Evolutionary conservation across 2,888 invertebrate species (phyloP), one percentile per base, ranked within the genome.

Genomic region (Molorchus minor): DNA sequence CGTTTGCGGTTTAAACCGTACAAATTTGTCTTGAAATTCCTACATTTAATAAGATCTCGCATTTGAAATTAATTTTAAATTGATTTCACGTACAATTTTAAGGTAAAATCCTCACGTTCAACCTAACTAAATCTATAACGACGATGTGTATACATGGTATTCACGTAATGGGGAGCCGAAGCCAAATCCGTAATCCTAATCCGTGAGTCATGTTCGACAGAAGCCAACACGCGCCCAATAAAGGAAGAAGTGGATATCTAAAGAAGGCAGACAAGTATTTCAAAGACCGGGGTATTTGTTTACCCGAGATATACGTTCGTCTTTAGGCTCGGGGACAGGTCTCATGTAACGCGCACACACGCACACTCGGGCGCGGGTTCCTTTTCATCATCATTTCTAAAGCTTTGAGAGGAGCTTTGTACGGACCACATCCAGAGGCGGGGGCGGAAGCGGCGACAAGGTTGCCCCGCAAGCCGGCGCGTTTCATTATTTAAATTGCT

Each of bases 221-320:
- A 46, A 58, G 53, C 46, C 58, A 53, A 53, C 15, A 53, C 15
- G 30, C 25, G 44, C 13, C 30, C 44, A 20, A 57, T 35, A 46
- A 44, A 46, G 41, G 35, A 58, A 51, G 44, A 44, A 54, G 44
- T 53, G 51, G 29, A 55, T 59, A 53, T 60, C 62, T 57, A 64
- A 66, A 64, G 64, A 56, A 60, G 52, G 60, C 36, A 55, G 45
- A 56, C 47, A 56, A 58, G 59, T 58, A 61, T 61, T 59, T 63
- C 67, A 67, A 65, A 65, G 67, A 61, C 64, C 53, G 56, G 64
- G 53, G 56, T 65, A 67, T 65, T 68, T 65, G 68, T 68, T 68
- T 68, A 65, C 68, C 53, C 45, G 59, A 47, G 53, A 58, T n/a
- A n/a, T n/a, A 3, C 53, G 58, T 52, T 64, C 60, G 60, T 58